Conservation (phyloP, 2,797 vertebrate genomes). For the Artibeus jamaicensis region DNA sequence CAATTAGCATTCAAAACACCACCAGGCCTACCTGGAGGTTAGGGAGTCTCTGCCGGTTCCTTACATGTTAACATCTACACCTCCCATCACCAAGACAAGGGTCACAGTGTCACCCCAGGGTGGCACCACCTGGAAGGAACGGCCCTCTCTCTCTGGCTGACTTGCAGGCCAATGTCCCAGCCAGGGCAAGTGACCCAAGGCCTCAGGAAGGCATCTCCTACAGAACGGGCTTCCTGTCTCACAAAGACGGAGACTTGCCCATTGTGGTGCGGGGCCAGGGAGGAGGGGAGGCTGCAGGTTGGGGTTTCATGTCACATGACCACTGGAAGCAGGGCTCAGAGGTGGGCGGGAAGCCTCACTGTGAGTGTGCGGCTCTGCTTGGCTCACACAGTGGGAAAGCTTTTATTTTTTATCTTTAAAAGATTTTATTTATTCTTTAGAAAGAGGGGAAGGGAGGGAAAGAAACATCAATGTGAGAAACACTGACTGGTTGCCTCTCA, state of each 20-base stretch:
- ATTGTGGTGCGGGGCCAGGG: accelerated
- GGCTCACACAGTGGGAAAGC: background rate
- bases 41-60: background rate
- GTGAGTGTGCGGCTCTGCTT: background rate
- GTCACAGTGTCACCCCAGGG: background rate
- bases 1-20: too few species aligned
- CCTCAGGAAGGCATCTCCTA: background rate
- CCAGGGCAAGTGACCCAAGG: accelerated
- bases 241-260: background rate
- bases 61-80: accelerated
- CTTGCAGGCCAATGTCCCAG: accelerated
- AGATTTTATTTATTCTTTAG: too few species aligned
- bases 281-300: background rate
- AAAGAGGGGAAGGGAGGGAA: background rate
- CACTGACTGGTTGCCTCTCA: background rate
- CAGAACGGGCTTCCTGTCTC: accelerated
- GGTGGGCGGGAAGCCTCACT: accelerated
- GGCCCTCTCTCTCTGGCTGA: accelerated
- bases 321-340: background rate
- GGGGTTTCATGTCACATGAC: accelerated
- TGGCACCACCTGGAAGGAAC: accelerated
- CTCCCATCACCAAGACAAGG: accelerated
- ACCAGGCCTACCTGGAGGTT: accelerated
- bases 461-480: background rate
- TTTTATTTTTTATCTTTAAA: background rate